Percentiles rank a stretch among this genome's conserved stretches.
These are phyloP conservation scores for Zaprionus kolodkinae DNA, from an alignment of 1,140 invertebrate species.

Conservation along the genomic window DNA sequence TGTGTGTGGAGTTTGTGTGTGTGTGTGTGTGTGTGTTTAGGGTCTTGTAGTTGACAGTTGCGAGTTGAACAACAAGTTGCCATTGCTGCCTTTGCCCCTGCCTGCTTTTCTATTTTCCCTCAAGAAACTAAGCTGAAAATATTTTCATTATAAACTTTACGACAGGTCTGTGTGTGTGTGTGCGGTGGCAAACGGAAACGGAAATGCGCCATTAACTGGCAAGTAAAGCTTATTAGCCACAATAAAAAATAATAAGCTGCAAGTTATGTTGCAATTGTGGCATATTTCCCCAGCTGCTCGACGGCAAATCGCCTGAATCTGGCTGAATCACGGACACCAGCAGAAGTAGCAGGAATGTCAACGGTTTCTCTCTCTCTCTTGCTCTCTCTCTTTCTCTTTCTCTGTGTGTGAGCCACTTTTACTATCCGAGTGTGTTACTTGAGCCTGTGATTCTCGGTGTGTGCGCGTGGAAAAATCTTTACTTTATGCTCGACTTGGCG, in stretches of 20 bases:
- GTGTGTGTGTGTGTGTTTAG: conserved; percentile 31
- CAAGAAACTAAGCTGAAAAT: conserved; percentile 67
- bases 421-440: conserved; percentile 19
- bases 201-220: conserved; percentile 79
- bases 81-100: conserved; percentile 3
- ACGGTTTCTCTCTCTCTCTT: not conserved
- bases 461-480: conserved; percentile 42
- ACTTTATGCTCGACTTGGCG: conserved; percentile 38
- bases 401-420: conserved; percentile 9
- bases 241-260: conserved; percentile 82
- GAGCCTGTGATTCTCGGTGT: conserved; percentile 9
- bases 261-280: conserved; percentile 80
- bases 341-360: not conserved
- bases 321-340: conserved; percentile 23
- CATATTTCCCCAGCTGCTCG: conserved; percentile 52
- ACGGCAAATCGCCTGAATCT: conserved; percentile 10
- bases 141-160: conserved; percentile 81
- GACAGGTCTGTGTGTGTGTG: conserved; percentile 72
- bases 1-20: conserved; percentile 1
- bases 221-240: conserved; percentile 79
- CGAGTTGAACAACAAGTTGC: conserved; percentile 69
- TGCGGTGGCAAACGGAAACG: conserved; percentile 61
- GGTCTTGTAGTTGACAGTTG: conserved; percentile 52
- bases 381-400: not conserved
- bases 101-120: conserved; percentile 17